Evolutionary conservation across 2,888 invertebrate genomes (phyloP).

Genomic region (Hyppa rectilinea): DNA sequence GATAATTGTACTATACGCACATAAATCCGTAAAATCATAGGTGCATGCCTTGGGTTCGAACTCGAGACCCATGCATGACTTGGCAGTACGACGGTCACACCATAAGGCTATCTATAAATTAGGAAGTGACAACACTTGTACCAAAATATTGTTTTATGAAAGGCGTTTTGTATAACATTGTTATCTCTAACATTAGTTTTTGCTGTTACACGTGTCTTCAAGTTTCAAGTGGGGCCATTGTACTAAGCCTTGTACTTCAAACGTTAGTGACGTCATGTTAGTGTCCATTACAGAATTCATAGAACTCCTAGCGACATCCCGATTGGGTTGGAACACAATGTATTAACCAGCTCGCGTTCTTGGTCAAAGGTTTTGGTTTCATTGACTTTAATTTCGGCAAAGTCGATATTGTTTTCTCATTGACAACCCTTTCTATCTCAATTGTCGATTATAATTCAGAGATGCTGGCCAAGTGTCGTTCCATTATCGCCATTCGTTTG

Average conservation of each 20-base stretch:
- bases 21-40: too few species aligned
- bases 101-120: too few species aligned
- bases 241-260: constrained; percentile 27
- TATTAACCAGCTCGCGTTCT: background rate
- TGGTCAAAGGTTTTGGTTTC: background rate
- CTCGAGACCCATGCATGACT: too few species aligned
- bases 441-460: background rate
- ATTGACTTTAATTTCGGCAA: background rate
- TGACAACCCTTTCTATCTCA: background rate
- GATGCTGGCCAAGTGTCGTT: background rate
- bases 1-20: too few species aligned
- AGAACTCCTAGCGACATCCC: constrained; percentile 15
- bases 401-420: background rate
- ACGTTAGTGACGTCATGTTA: constrained; percentile 33
- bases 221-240: constrained; percentile 32
- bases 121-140: constrained; percentile 39
- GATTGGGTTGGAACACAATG: constrained; percentile 2
- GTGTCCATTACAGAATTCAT: constrained; percentile 24
- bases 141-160: constrained; percentile 15
- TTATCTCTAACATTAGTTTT: constrained; percentile 31
- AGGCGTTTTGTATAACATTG: constrained; percentile 18
- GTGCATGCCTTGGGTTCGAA: too few species aligned
- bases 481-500: too few species aligned
- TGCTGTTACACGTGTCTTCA: constrained; percentile 14
- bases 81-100: too few species aligned